phyloP scores from a whole-genome alignment of 2,113 vertebrate species.

The Lipophrys pholis region DNA sequence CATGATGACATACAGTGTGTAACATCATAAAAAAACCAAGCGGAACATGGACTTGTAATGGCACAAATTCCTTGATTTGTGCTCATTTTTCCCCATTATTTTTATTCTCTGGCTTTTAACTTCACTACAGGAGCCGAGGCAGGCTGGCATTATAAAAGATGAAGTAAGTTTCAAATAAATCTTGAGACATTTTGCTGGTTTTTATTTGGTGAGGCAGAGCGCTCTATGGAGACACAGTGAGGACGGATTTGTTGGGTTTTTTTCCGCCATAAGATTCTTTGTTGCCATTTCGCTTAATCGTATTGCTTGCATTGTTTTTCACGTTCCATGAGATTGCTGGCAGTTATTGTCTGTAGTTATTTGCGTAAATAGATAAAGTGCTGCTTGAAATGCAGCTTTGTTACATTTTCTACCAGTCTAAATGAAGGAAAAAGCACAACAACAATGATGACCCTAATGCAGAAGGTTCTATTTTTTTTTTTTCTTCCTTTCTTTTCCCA shows the following conservation, averaged over 20 bases:
- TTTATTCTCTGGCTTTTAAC: slow-evolving; percentile 48
- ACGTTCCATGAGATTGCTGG: slow-evolving; percentile 12
- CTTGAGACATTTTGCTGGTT: slow-evolving; percentile 42
- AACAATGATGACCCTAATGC: background rate
- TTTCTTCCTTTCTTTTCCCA: no score
- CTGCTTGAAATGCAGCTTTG: slow-evolving; percentile 30
- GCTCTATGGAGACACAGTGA: slow-evolving; percentile 19
- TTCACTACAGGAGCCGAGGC: slow-evolving; percentile 10
- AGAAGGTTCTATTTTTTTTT: background rate
- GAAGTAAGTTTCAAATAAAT: slow-evolving; percentile 57
- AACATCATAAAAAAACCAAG: slow-evolving; percentile 16
- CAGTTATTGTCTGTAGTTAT: slow-evolving; percentile 23
- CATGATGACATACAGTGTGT: background rate
- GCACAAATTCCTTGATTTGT: slow-evolving; percentile 37
- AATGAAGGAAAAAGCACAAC: slow-evolving; percentile 1
- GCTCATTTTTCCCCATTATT: slow-evolving; percentile 16
- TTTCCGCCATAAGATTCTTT: slow-evolving; percentile 24
- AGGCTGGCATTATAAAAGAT: slow-evolving; percentile 56
- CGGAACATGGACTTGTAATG: slow-evolving; percentile 26
- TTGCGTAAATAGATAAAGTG: slow-evolving; percentile 3
- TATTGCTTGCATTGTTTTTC: slow-evolving; percentile 37
- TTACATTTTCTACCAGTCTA: slow-evolving; percentile 9
- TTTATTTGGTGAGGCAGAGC: slow-evolving; percentile 29
- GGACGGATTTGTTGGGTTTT: slow-evolving; percentile 18
- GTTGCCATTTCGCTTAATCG: slow-evolving; percentile 42